Percentiles rank a stretch among this genome's conserved stretches.
Evolutionary conservation across 2,888 invertebrate genomes (phyloP).

Genomic region (Gryllus longicercus): DNA sequence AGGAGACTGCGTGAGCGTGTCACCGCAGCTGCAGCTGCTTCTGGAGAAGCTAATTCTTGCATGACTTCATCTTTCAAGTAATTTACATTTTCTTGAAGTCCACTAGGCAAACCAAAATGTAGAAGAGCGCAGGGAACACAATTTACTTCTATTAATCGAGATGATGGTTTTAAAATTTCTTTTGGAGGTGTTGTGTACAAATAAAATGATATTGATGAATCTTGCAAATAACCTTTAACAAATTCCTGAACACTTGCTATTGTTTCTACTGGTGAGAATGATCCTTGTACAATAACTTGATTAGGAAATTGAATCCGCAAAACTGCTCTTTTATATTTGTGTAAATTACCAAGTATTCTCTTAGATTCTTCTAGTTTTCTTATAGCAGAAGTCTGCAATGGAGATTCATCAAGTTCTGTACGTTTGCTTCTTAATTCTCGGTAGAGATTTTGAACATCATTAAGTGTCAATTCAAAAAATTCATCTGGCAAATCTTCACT

Average conservation of each 20-base stretch:
- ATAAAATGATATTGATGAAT: slow-evolving; percentile 65
- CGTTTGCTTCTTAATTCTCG: slow-evolving; percentile 64
- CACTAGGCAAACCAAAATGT: slow-evolving; percentile 59
- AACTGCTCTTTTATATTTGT: slow-evolving; percentile 70
- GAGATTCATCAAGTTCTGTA: slow-evolving; percentile 66
- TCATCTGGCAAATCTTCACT: slow-evolving; percentile 71
- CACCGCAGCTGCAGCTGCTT: not conserved
- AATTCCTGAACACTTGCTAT: slow-evolving; percentile 69
- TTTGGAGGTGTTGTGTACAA: slow-evolving; percentile 85
- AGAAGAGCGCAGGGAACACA: slow-evolving; percentile 76
- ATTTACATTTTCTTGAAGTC: slow-evolving; percentile 19
- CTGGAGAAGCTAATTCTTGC: not conserved
- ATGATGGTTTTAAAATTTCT: slow-evolving; percentile 58
- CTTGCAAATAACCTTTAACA: slow-evolving; percentile 65
- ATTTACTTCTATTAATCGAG: slow-evolving; percentile 65
- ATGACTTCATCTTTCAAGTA: not conserved
- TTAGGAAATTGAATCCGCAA: slow-evolving; percentile 86
- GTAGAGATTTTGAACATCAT: slow-evolving; percentile 73
- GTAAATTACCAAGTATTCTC: slow-evolving; percentile 56
- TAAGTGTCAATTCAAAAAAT: slow-evolving; percentile 81
- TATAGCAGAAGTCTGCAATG: slow-evolving; percentile 65
- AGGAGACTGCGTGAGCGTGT: not conserved
- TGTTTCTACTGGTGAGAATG: slow-evolving; percentile 74
- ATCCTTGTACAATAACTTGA: slow-evolving; percentile 78
- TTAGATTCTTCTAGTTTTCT: slow-evolving; percentile 59